Base-by-base conservation (phyloP, 2,888 invertebrate genomes). In the Eugnorisma glareosa region DNA sequence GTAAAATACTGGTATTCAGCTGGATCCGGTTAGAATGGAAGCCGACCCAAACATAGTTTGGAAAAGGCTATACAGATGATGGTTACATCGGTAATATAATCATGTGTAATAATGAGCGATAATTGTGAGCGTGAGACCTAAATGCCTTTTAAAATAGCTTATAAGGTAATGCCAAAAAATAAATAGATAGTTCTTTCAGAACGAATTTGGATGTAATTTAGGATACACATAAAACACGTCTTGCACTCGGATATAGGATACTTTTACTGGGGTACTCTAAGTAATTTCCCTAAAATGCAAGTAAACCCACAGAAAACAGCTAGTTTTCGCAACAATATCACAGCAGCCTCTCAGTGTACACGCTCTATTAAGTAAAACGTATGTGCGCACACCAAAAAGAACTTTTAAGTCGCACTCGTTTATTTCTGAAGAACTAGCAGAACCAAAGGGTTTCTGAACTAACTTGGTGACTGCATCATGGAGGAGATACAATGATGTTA, bases 371-470 rank as follows among this genome's bases (percentile, higher is more conserved):
- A 89, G 83, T 85, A 86, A 89, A 91, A 89, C 84, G 84, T 87
- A 86, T 86, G 86, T 87, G 88, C 74, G 71, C 77, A 67, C 77
- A 70, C 78, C 68, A 81, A 84, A 84, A 76, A 73, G 69, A 90
- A 89, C 81, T 89, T 89, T 88, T 79, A 86, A 90, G 86, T 84
- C 81, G 10, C 15, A 81, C 81, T 89, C 84, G 86, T 87, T 89
- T 89, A 87, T 89, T 87, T 89, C 80, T 82, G 59, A 71, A 79
- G 83, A 87, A 75, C 74, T 85, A 75, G 64, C 61, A 51, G 71
- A 71, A 67, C 77, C 81, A 85, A 84, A 83, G 79, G 80, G 80
- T 67, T 89, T 73, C 61, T 69, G 72, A 77, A 81, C 73, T 67
- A 75, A 82, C 76, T 81, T 75, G 79, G 68, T 51, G 70, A 76